These are phyloP conservation scores for Hippolais icterina DNA, from an alignment of 2,113 vertebrate species.

Conservation along the genomic window DNA sequence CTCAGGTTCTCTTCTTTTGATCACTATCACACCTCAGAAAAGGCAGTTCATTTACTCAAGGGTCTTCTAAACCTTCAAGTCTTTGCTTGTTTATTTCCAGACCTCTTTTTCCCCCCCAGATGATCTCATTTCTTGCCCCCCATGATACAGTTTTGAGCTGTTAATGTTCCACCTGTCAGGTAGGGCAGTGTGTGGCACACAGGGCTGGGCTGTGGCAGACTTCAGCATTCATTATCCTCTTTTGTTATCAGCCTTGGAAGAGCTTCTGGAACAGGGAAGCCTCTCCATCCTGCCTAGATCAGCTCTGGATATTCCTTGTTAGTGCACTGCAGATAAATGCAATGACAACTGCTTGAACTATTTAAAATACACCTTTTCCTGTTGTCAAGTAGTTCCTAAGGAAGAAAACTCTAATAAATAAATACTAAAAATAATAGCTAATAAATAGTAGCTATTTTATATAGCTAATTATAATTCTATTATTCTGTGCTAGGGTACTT, in stretches of 20 bases:
- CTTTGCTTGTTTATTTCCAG: not conserved
- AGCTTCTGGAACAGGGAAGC: not conserved
- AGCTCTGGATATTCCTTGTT: not conserved
- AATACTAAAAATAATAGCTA: not conserved
- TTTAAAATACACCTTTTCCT: not conserved
- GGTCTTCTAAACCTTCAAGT: not conserved
- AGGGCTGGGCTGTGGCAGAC: not conserved
- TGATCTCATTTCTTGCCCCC: not conserved
- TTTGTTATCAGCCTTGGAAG: not conserved
- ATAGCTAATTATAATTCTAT: not conserved
- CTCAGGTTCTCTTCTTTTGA: not conserved
- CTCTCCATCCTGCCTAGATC: not conserved
- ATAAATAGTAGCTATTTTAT: not conserved
- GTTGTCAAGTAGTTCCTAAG: not conserved
- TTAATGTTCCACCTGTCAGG: not conserved
- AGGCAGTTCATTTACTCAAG: not conserved
- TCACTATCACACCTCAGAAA: constrained; percentile 15
- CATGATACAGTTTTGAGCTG: not conserved
- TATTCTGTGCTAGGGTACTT: not conserved
- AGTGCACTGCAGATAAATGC: not conserved
- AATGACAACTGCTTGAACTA: not conserved
- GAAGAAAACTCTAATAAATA: not conserved
- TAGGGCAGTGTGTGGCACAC: not conserved
- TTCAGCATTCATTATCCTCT: not conserved
- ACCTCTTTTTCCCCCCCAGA: not conserved